Evolutionary conservation across 2,888 invertebrate genomes (phyloP).

Genomic region (Clitarchus hookeri): DNA sequence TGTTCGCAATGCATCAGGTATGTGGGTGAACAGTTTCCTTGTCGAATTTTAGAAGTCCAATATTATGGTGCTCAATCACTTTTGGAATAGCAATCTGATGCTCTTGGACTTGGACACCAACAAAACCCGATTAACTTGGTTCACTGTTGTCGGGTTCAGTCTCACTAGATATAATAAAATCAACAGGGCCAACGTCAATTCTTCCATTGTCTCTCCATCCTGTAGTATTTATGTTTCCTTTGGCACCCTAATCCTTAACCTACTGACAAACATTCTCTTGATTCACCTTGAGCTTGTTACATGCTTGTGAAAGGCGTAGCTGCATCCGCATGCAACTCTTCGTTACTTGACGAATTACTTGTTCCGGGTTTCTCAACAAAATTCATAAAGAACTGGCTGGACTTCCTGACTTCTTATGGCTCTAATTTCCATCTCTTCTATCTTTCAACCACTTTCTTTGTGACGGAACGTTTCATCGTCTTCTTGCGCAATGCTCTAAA

Average conservation of each 20-base stretch:
- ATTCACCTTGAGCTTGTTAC: neutral
- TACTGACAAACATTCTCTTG: neutral
- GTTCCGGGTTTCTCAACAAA: neutral
- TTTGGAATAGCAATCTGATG: neutral
- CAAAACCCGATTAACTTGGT: neutral
- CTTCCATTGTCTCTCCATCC: neutral
- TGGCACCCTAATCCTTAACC: neutral
- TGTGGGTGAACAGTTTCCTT: neutral
- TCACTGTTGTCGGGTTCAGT: neutral
- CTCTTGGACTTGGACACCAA: neutral
- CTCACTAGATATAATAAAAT: neutral
- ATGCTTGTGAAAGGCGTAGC: neutral
- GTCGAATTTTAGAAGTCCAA: slow-evolving; percentile 10
- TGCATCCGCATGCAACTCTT: neutral
- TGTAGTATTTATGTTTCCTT: neutral
- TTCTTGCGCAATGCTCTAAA: neutral
- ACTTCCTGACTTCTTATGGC: neutral
- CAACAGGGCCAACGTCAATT: neutral
- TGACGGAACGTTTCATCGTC: neutral
- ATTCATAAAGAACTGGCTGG: neutral
- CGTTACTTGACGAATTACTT: neutral
- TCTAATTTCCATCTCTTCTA: neutral
- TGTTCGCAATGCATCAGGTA: neutral
- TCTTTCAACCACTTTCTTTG: neutral
- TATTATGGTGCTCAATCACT: neutral